Evolutionary conservation across 1,140 invertebrate species (phyloP).

Genomic region (Drosophila prosaltans): DNA sequence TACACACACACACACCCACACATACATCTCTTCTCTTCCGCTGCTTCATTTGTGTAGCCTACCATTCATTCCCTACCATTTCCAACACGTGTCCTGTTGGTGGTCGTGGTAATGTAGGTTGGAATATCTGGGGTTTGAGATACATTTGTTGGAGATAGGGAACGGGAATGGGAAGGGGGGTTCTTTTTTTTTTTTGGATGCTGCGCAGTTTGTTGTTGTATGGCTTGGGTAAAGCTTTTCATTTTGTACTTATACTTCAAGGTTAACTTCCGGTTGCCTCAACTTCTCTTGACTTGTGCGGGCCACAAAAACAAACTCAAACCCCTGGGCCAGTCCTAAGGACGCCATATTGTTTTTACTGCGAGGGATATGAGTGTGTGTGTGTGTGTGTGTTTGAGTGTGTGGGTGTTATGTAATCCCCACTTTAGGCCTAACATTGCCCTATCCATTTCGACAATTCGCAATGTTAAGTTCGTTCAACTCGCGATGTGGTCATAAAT

Average conservation of each 20-base stretch:
- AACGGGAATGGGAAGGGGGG: neutral
- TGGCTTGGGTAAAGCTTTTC: constrained; percentile 3
- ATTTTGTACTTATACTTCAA: constrained; percentile 55
- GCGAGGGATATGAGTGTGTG: neutral
- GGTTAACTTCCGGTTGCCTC: constrained; percentile 62
- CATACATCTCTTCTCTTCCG: neutral
- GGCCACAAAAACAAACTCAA: constrained; percentile 28
- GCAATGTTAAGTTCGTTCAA: constrained; percentile 6
- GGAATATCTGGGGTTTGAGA: constrained; percentile 37
- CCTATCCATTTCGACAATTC: constrained; percentile 6
- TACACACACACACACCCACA: neutral
- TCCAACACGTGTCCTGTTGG: constrained; percentile 32
- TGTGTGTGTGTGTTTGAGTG: neutral
- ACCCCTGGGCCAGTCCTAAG: constrained; percentile 35
- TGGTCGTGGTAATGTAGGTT: constrained; percentile 26
- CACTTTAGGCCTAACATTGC: constrained; percentile 15
- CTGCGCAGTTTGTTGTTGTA: constrained; percentile 64
- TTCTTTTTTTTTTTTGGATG: constrained; percentile 40
- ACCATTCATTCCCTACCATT: constrained; percentile 14
- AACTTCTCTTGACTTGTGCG: constrained; percentile 8
- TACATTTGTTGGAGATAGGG: too few relatives aligned
- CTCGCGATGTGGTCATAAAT: constrained; percentile 10
- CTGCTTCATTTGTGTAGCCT: constrained; percentile 12
- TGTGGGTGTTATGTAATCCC: constrained; percentile 6
- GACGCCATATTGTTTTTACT: constrained; percentile 9